Conservation (phyloP, 2,797 vertebrate species). For the Craterocephalus amniculus region DNA sequence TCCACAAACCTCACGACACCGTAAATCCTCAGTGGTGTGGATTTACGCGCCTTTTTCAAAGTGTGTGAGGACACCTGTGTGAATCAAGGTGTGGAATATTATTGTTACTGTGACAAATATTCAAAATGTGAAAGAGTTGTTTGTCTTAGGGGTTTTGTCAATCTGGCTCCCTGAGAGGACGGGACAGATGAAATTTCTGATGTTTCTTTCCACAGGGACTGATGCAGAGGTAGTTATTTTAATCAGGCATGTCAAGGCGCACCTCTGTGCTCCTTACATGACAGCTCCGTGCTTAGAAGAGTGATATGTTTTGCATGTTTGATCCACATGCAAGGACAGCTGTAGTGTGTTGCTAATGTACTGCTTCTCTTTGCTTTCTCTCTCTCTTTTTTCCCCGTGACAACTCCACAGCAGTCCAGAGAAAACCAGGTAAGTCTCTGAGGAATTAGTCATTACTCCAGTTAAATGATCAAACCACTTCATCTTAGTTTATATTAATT, state of each 20-base stretch:
- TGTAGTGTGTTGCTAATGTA: slow-evolving; percentile 86
- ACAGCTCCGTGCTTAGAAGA: slow-evolving; percentile 47
- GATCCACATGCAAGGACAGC: slow-evolving; percentile 88
- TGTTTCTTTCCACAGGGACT: slow-evolving; percentile 74
- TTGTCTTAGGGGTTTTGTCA: slow-evolving; percentile 44
- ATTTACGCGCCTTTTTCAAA: slow-evolving; percentile 75
- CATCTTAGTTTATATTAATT: slow-evolving; percentile 1
- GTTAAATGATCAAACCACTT: neutral
- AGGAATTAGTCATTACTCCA: slow-evolving; percentile 10
- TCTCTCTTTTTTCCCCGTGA: slow-evolving; percentile 57
- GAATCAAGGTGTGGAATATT: slow-evolving; percentile 76
- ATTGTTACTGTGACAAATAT: slow-evolving; percentile 60
- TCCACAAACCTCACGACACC: slow-evolving; percentile 80
- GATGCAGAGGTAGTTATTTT: slow-evolving; percentile 40
- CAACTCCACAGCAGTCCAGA: slow-evolving; percentile 87
- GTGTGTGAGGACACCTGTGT: slow-evolving; percentile 77
- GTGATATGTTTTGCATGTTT: slow-evolving; percentile 90
- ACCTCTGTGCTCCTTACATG: slow-evolving; percentile 87
- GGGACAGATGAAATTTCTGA: slow-evolving; percentile 86
- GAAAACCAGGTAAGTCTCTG: slow-evolving; percentile 93
- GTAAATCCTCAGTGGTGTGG: slow-evolving; percentile 80
- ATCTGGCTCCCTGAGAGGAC: slow-evolving; percentile 86
- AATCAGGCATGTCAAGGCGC: slow-evolving; percentile 80
- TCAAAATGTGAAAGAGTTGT: slow-evolving; percentile 68
- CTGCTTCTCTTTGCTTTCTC: slow-evolving; percentile 76